Conservation (phyloP, 2,797 vertebrate species). For the Aselliscus stoliczkanus region DNA sequence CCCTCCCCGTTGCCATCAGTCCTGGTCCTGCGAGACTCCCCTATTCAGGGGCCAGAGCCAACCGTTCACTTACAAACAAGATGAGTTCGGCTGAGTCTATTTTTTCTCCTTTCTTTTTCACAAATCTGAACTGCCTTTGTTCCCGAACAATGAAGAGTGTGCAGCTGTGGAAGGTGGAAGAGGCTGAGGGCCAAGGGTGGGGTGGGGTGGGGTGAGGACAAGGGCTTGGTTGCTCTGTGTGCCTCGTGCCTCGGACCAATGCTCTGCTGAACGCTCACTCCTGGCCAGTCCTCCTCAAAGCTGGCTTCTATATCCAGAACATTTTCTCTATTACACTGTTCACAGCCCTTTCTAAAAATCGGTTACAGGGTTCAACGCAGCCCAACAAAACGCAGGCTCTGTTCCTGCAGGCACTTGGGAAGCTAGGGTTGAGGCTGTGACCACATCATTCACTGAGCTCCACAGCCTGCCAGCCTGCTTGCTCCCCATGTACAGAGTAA, state of each 20-base stretch:
- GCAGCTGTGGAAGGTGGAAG: neutral
- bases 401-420: neutral
- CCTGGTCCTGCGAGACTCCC: neutral
- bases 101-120: constrained; percentile 34
- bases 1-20: neutral
- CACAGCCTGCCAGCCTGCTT: neutral
- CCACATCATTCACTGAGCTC: neutral
- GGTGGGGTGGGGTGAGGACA: neutral
- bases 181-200: neutral
- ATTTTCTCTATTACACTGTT: neutral
- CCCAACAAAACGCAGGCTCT: neutral
- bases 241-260: fast-evolving
- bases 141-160: constrained; percentile 20
- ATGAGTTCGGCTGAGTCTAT: neutral
- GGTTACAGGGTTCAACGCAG: neutral
- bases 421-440: neutral
- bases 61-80: constrained; percentile 39
- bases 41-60: constrained; percentile 2
- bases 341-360: neutral
- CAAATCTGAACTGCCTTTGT: constrained; percentile 49
- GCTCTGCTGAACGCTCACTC: neutral
- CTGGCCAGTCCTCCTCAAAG: neutral
- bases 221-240: neutral
- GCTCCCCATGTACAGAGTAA: neutral
- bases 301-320: neutral